Percentiles rank a stretch among this genome's conserved stretches.
Conservation (phyloP, 2,797 vertebrate species). For the Babyrousa celebensis region DNA sequence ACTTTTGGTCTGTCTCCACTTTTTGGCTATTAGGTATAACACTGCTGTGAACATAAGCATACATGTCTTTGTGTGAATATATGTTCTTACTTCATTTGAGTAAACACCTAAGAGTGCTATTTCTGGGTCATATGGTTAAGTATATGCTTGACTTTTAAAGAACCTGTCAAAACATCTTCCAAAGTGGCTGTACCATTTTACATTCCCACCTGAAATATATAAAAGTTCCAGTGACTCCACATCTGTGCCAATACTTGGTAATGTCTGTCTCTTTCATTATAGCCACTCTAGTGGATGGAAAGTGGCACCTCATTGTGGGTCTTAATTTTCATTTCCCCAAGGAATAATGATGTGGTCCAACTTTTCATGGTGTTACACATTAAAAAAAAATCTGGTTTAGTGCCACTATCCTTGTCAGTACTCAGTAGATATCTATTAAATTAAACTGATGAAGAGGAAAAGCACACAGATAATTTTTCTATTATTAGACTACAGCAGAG, state of each 20-base stretch:
- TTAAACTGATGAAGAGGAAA: conserved; percentile 39
- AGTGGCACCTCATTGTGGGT: neutral
- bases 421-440: conserved; percentile 1
- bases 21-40: neutral
- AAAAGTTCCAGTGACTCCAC: neutral
- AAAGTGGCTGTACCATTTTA: neutral
- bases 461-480: conserved; percentile 4
- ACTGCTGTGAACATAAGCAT: neutral
- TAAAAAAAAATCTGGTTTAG: neutral
- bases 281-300: neutral
- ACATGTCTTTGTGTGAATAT: neutral
- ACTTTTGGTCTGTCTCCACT: neutral
- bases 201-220: neutral
- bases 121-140: neutral
- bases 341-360: neutral
- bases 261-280: neutral
- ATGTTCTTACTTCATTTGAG: neutral
- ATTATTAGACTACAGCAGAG: conserved; percentile 31
- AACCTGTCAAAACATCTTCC: conserved; percentile 21
- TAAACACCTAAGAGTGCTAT: neutral
- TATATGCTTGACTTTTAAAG: neutral
- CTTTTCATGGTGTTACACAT: neutral
- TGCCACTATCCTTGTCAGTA: neutral
- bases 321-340: conserved; percentile 41
- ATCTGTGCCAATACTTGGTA: neutral